Percentiles rank a stretch among this genome's conserved stretches.
Conservation (phyloP, 37 sponge, comb jelly and placozoan species). For the Ephydatia muelleri region DNA sequence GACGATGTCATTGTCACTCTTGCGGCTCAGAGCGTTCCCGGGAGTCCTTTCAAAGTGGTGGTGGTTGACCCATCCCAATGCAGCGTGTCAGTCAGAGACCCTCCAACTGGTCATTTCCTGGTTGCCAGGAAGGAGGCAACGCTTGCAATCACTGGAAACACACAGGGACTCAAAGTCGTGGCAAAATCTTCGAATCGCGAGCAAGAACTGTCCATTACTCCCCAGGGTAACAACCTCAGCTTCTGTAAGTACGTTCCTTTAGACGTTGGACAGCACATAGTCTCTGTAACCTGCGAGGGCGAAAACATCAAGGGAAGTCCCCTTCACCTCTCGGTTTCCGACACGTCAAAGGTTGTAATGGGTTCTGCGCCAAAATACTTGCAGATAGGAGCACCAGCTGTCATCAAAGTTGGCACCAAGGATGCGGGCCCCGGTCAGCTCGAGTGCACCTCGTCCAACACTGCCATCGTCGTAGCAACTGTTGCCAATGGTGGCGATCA, state of each 20-base stretch:
- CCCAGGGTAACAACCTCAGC: slow-evolving; percentile 23
- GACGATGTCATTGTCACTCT: slow-evolving; percentile 65
- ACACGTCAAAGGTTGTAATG: slow-evolving; percentile 55
- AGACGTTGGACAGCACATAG: slow-evolving; percentile 66
- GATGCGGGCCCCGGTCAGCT: slow-evolving; percentile 69
- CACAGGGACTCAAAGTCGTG: slow-evolving; percentile 37
- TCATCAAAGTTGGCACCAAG: slow-evolving; percentile 58
- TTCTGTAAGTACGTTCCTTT: slow-evolving; percentile 52
- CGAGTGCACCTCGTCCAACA: slow-evolving; percentile 22
- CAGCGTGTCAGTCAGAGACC: slow-evolving; percentile 58
- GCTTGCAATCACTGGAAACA: slow-evolving; percentile 51
- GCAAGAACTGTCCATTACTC: slow-evolving; percentile 27
- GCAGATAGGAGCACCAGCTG: slow-evolving; percentile 42
- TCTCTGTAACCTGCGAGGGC: slow-evolving; percentile 80
- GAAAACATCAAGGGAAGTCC: slow-evolving; percentile 84
- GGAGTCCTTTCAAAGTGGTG: slow-evolving; percentile 71
- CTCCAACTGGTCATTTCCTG: slow-evolving; percentile 51
- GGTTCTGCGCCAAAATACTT: slow-evolving; percentile 43
- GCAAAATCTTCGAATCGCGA: slow-evolving; percentile 34
- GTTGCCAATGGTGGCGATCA: neutral
- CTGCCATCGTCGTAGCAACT: neutral
- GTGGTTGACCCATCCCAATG: slow-evolving; percentile 79
- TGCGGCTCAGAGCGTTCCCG: slow-evolving; percentile 52
- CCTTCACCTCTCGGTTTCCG: slow-evolving; percentile 44
- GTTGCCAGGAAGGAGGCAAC: slow-evolving; percentile 43